Conservation (phyloP, 2,888 invertebrate genomes). For the Ennomos erosarius region DNA sequence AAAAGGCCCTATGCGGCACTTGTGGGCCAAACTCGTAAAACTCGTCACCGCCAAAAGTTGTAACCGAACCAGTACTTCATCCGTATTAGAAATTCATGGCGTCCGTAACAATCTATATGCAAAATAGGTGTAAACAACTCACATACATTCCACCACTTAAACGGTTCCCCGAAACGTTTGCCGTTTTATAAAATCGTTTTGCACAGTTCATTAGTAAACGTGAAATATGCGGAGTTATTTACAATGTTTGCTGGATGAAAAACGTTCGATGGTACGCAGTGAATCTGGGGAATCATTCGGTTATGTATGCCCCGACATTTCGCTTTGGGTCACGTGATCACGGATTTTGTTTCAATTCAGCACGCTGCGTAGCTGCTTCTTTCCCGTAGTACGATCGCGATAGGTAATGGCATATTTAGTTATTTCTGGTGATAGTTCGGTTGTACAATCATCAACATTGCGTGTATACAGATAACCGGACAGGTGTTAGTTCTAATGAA, state of each 20-base stretch:
- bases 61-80: conserved; percentile 54
- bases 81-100: conserved; percentile 69
- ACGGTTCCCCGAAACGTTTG: conserved; percentile 38
- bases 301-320: neutral
- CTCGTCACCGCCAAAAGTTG: conserved; percentile 18
- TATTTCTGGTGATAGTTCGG: too few relatives aligned
- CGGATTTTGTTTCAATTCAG: neutral
- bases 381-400: too few relatives aligned
- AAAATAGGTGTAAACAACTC: conserved; percentile 67
- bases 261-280: conserved; percentile 3
- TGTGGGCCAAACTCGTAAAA: conserved; percentile 27
- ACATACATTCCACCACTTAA: conserved; percentile 50
- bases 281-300: neutral
- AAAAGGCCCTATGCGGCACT: neutral
- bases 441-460: too few relatives aligned
- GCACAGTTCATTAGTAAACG: conserved; percentile 34
- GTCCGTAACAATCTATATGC: conserved; percentile 70
- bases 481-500: too few relatives aligned
- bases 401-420: too few relatives aligned
- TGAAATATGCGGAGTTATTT: conserved; percentile 11
- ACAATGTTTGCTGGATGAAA: conserved; percentile 11
- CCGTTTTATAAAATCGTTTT: conserved; percentile 37
- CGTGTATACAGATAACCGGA: too few relatives aligned
- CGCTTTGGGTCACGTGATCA: neutral
- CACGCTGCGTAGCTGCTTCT: too few relatives aligned